phyloP scores from a whole-genome alignment of 2,113 vertebrate species.

The Setophaga petechia region DNA sequence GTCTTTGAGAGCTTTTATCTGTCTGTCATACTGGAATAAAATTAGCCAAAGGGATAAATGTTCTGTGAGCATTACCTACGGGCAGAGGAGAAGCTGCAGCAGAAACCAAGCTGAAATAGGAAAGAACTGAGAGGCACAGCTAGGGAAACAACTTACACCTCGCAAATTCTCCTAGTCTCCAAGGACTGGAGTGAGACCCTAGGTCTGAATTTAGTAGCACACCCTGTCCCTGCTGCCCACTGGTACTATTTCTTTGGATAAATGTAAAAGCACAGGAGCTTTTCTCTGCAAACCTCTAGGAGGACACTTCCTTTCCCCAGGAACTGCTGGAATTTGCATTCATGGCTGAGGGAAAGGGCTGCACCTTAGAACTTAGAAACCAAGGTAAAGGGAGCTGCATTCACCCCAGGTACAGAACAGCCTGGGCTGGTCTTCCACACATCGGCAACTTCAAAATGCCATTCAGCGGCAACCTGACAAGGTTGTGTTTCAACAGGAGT shows the following conservation, averaged over 20 bases:
- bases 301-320: background rate
- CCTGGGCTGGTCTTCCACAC: background rate
- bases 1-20: conserved; percentile 32
- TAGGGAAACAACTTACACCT: conserved; percentile 7
- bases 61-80: conserved; percentile 7
- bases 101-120: conserved; percentile 16
- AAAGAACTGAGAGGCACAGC: conserved; percentile 12
- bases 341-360: background rate
- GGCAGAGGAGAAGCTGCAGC: background rate
- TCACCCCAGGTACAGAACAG: background rate
- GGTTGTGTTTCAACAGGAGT: conserved; percentile 63
- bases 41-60: conserved; percentile 34
- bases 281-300: background rate
- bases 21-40: conserved; percentile 24
- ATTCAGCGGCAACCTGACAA: conserved; percentile 50
- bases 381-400: background rate
- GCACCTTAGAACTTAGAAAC: background rate
- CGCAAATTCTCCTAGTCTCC: background rate
- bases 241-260: background rate
- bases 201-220: background rate
- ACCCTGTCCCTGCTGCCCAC: background rate
- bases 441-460: conserved; percentile 30
- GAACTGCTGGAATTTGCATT: background rate
- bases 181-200: accelerated
- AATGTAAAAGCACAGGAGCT: background rate